phyloP scores from a whole-genome alignment of 2,888 invertebrate species.

The Leptopterna dolabrata region DNA sequence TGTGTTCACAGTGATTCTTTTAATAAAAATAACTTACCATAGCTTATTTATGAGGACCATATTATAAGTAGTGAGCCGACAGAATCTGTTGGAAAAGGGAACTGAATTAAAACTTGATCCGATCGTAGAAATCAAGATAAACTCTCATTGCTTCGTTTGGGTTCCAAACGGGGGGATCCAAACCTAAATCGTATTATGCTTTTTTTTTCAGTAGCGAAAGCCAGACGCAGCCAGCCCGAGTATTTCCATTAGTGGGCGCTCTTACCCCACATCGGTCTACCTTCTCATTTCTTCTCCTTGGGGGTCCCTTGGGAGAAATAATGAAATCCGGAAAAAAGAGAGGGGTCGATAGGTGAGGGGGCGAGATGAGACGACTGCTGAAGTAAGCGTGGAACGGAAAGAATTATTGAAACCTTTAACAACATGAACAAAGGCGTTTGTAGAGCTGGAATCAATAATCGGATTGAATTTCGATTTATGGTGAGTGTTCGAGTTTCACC shows the following conservation, averaged over 20 bases:
- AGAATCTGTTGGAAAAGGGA: too few relatives aligned
- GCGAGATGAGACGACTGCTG: background rate
- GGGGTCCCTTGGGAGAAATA: slow-evolving; percentile 38
- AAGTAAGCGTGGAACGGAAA: background rate
- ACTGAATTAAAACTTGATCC: background rate
- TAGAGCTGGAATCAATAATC: background rate
- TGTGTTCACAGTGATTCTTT: too few relatives aligned
- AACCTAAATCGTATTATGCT: slow-evolving; percentile 19
- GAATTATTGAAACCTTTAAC: background rate
- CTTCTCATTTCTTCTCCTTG: background rate
- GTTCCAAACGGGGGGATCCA: background rate
- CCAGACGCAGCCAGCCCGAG: background rate
- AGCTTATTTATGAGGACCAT: too few relatives aligned
- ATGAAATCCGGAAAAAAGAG: slow-evolving; percentile 24
- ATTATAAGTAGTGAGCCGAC: too few relatives aligned
- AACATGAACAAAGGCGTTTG: background rate
- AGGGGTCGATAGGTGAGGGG: background rate
- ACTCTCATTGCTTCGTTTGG: background rate
- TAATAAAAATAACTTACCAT: too few relatives aligned
- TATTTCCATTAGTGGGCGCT: slow-evolving; percentile 37
- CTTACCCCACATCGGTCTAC: background rate
- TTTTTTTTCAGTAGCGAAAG: slow-evolving; percentile 27
- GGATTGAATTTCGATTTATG: too few relatives aligned
- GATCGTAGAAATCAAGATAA: background rate
- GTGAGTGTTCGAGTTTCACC: too few relatives aligned